A percentile compares a stretch with the other conserved stretches of the same genome.
Conservation (phyloP, 2,888 invertebrate species). For the Sinodicranocentrus sp. region DNA sequence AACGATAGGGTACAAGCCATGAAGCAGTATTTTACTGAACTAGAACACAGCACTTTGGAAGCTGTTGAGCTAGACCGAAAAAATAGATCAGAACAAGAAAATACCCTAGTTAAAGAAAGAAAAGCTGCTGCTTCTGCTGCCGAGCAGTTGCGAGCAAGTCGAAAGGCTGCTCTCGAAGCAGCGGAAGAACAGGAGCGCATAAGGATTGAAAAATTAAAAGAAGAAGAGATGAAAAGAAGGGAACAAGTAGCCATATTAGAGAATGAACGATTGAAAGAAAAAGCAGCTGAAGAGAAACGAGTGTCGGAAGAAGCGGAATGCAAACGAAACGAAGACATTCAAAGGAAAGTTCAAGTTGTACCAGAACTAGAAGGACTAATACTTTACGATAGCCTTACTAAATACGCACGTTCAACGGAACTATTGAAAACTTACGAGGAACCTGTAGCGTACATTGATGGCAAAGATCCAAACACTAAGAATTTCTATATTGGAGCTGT, state of each 20-base stretch:
- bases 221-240: constrained; percentile 20
- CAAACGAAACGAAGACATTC: constrained; percentile 14
- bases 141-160: not conserved
- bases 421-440: constrained; percentile 68
- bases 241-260: constrained; percentile 34
- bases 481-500: constrained; percentile 72
- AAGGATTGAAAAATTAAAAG: constrained; percentile 47
- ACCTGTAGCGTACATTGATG: constrained; percentile 64
- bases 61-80: constrained; percentile 25
- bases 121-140: constrained; percentile 22
- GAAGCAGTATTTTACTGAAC: constrained; percentile 8
- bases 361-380: constrained; percentile 69
- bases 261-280: constrained; percentile 21
- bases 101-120: constrained; percentile 30
- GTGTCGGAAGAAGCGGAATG: constrained; percentile 39
- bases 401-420: constrained; percentile 66
- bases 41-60: not conserved
- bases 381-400: constrained; percentile 64
- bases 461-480: constrained; percentile 66
- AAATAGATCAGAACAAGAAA: constrained; percentile 20
- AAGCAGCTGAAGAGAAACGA: constrained; percentile 35
- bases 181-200: constrained; percentile 24
- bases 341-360: constrained; percentile 40
- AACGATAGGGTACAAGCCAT: constrained; percentile 6
- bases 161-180: constrained; percentile 38